Evolutionary conservation across 2,113 vertebrate genomes (phyloP).

Genomic region (Stigmatopora argus): DNA sequence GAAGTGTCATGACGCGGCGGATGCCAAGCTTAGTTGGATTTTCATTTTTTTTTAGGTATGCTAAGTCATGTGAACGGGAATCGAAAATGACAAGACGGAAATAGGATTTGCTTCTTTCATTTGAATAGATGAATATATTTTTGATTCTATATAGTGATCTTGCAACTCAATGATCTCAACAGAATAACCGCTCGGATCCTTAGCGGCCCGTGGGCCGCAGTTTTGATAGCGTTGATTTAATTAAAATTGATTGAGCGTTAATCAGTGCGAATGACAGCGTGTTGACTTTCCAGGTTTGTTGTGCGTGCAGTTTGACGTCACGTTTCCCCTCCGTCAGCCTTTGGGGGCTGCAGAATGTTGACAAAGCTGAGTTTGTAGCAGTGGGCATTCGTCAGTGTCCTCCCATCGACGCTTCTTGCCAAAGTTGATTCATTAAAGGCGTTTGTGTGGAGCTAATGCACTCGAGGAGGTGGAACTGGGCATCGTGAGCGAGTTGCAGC

Average conservation of each 20-base stretch:
- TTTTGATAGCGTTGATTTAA: too few species aligned
- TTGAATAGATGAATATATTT: neutral
- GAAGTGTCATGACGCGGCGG: neutral
- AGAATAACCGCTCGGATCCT: too few species aligned
- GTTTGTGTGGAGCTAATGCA: constrained; percentile 7
- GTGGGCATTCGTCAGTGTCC: constrained; percentile 3
- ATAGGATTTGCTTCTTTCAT: neutral
- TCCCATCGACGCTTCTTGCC: neutral
- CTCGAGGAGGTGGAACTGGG: neutral
- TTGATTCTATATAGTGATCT: neutral
- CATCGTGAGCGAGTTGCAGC: too few species aligned
- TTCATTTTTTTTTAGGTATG: too few species aligned
- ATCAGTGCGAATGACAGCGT: too few species aligned
- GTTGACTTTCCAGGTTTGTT: neutral
- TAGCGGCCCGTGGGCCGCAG: too few species aligned
- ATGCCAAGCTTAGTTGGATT: neutral
- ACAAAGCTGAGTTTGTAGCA: neutral
- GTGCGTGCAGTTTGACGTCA: neutral
- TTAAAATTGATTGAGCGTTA: too few species aligned
- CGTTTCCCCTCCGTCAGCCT: neutral
- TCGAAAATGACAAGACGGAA: neutral
- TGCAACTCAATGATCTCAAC: too few species aligned
- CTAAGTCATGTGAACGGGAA: neutral
- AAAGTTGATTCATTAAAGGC: constrained; percentile 5
- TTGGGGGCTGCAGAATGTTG: neutral